Percentiles rank a stretch among this genome's conserved stretches.
These are phyloP conservation scores for Falco peregrinus DNA, from an alignment of 2,797 vertebrate genomes.

Conservation along the genomic window DNA sequence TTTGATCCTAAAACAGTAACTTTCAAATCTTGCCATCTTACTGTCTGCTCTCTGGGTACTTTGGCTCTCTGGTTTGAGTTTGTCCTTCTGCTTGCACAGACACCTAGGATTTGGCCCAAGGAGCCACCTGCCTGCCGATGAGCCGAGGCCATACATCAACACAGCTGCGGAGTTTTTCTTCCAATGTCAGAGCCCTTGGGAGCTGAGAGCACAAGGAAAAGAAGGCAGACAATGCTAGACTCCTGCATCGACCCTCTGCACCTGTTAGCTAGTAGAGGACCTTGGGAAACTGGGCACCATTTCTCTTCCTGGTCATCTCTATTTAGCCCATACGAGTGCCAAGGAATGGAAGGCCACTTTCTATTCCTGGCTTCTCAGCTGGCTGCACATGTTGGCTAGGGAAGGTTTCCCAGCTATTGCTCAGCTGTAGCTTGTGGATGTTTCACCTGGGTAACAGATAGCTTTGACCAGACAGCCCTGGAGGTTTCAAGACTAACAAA, in stretches of 20 bases:
- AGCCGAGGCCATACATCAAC: not conserved
- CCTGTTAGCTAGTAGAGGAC: not conserved
- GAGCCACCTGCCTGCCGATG: not conserved
- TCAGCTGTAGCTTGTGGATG: not conserved
- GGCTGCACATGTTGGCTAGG: not conserved
- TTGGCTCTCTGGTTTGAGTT: not conserved
- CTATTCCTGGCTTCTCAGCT: not conserved
- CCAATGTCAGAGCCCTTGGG: not conserved
- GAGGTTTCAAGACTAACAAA: not conserved
- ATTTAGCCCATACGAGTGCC: not conserved
- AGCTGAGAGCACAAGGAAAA: not conserved
- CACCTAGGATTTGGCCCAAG: not conserved
- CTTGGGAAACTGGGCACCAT: not conserved
- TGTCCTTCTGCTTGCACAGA: not conserved
- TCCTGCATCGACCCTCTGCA: not conserved
- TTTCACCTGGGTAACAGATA: not conserved
- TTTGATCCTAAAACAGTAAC: not conserved
- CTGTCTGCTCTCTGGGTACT: not conserved
- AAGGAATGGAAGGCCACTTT: not conserved
- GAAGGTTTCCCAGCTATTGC: not conserved
- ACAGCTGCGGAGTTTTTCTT: not conserved
- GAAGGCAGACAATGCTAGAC: not conserved
- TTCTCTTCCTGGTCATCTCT: not conserved
- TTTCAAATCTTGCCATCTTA: not conserved
- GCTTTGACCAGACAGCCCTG: not conserved